Evolutionary conservation across 2,797 vertebrate genomes (phyloP).

Genomic region (Pseudomugil gertrudae): DNA sequence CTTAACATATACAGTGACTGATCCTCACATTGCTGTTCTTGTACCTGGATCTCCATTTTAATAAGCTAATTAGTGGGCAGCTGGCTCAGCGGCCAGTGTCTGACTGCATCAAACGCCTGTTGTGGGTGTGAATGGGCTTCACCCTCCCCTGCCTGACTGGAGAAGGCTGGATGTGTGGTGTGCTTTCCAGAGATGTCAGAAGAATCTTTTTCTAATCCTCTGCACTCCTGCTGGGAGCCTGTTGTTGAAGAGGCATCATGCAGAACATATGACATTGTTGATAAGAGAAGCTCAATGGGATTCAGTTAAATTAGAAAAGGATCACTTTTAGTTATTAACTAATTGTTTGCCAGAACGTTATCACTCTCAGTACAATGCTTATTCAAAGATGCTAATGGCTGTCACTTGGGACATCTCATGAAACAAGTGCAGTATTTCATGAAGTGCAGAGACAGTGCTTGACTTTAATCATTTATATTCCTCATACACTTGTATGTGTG

Average conservation of each 20-base stretch:
- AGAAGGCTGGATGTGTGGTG: slow-evolving; percentile 57
- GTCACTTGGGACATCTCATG: slow-evolving; percentile 43
- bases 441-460: slow-evolving; percentile 40
- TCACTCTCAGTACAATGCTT: slow-evolving; percentile 46
- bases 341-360: slow-evolving; percentile 55
- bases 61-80: slow-evolving; percentile 77
- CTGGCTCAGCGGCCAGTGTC: slow-evolving; percentile 22
- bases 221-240: slow-evolving; percentile 63
- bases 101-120: slow-evolving; percentile 46
- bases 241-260: slow-evolving; percentile 70
- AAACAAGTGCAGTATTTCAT: slow-evolving; percentile 39
- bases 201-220: slow-evolving; percentile 74
- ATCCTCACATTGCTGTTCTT: slow-evolving; percentile 72
- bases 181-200: slow-evolving; percentile 61
- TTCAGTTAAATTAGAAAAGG: slow-evolving; percentile 67
- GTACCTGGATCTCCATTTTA: slow-evolving; percentile 83
- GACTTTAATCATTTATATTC: slow-evolving; percentile 65
- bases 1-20: slow-evolving; percentile 73
- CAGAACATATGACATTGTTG: slow-evolving; percentile 72
- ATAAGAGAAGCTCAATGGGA: slow-evolving; percentile 65
- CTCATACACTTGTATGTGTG: slow-evolving; percentile 44
- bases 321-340: slow-evolving; percentile 64
- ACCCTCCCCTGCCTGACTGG: slow-evolving; percentile 49
- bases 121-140: slow-evolving; percentile 47
- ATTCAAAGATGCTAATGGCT: slow-evolving; percentile 46